Base-by-base conservation (phyloP, 2,888 invertebrate genomes). In the Eristalis arbustorum region DNA sequence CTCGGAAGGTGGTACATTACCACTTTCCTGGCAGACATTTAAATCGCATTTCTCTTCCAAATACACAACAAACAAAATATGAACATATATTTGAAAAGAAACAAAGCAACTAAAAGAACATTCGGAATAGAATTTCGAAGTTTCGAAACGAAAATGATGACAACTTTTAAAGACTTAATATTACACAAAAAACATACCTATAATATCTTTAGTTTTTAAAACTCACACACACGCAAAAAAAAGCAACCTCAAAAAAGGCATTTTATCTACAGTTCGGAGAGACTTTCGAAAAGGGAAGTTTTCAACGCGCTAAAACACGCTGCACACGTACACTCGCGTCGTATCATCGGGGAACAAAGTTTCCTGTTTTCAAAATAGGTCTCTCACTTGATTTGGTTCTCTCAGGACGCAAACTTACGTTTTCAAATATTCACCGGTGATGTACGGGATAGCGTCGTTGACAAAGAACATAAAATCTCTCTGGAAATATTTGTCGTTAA, bases 21-120 rank as follows among this genome's bases (percentile, higher is more conserved):
- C 87, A 87, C 63, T 67, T 78, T 78, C 71, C 14, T 71, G 87
- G 62, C 37, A 72, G 77, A 82, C 63, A 78, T 87, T 87, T 75
- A 64, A 82, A 87, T 79, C 87, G 87, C 87, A 87, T 83, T 83
- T 87, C 87, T 87, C 87, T 87, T 83, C 87, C 87, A 83, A 77
- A 25, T 59, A 59, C 68, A 87, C 49, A 82, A 71, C 31, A 73
- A 64, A 78, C 61, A 18, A 74, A 23, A 74, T 34, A 63, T 14
- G 42, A 18, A 49, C 22, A 64, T 10, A 62, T 69, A 40, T 18
- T n/a, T 18, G 10, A 23, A 28, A 63, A 28, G 6, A 40, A 66
- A 31, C 31, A 66, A 34, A 14, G n/a, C 18, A 37, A 40, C 28
- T 22, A 22, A 14, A 63, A 8, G 61, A 67, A 63, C 37, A 87